Conservation (phyloP, 2,888 invertebrate genomes). For the Oscheius myriophilus region DNA sequence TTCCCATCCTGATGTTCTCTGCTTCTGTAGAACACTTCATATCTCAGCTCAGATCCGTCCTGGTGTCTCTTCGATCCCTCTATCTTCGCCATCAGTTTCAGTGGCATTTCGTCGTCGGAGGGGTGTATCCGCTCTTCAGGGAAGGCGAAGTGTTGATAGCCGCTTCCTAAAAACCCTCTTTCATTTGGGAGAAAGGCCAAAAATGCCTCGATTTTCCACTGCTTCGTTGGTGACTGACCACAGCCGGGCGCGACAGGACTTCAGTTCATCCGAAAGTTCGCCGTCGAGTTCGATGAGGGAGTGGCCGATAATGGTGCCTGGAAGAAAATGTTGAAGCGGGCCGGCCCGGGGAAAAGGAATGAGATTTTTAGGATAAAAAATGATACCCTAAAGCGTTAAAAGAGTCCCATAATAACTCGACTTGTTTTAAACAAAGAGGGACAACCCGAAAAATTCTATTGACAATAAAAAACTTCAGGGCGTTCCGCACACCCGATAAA, state of each 20-base stretch:
- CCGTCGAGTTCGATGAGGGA: constrained; percentile 56
- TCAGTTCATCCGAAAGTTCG: constrained; percentile 56
- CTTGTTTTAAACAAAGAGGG: too few species aligned
- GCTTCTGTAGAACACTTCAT: constrained; percentile 45
- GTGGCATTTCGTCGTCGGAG: constrained; percentile 24
- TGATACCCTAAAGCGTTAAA: too few species aligned
- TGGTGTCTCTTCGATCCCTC: constrained; percentile 10
- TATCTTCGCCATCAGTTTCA: constrained; percentile 41
- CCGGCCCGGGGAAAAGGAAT: too few species aligned
- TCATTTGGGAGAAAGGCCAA: too few species aligned
- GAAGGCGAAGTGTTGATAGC: constrained; percentile 65
- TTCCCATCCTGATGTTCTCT: constrained; percentile 17
- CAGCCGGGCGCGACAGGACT: constrained; percentile 42
- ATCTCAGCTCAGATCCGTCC: constrained; percentile 34
- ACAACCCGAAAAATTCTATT: too few species aligned
- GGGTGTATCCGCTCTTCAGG: constrained; percentile 58
- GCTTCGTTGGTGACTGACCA: constrained; percentile 27
- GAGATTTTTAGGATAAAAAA: too few species aligned
- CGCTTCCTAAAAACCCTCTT: constrained; percentile 26
- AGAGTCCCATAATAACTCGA: too few species aligned
- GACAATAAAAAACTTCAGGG: too few species aligned
- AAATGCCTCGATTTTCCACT: constrained; percentile 11
- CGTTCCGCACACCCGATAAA: too few species aligned
- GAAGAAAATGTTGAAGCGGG: too few species aligned
- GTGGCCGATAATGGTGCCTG: constrained; percentile 51